Percentiles rank a stretch among this genome's conserved stretches.
Evolutionary conservation across 2,888 invertebrate genomes (phyloP).

Genomic region (Watsonalla cultraria): DNA sequence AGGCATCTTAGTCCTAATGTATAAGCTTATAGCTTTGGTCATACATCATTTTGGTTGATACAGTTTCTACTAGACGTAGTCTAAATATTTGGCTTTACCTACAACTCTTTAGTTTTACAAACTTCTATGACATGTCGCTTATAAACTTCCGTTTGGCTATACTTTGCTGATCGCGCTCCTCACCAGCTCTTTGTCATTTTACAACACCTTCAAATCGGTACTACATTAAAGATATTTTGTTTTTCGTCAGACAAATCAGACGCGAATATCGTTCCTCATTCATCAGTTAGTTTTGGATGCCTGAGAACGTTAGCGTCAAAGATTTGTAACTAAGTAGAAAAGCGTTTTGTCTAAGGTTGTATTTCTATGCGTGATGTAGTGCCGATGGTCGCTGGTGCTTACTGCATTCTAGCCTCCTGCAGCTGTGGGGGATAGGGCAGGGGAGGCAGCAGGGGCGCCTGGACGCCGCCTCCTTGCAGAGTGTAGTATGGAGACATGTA

Average conservation of each 20-base stretch:
- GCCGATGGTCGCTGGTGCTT: slow-evolving; percentile 31
- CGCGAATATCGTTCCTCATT: too few relatives aligned
- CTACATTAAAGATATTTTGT: not conserved
- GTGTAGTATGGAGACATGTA: slow-evolving; percentile 87
- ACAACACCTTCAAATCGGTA: slow-evolving; percentile 2
- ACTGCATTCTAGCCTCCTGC: slow-evolving; percentile 88
- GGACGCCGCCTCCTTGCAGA: slow-evolving; percentile 80
- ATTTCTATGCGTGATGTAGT: not conserved
- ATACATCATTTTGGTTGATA: slow-evolving; percentile 59
- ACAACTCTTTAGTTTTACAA: slow-evolving; percentile 26
- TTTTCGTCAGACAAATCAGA: too few relatives aligned
- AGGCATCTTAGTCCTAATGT: slow-evolving; percentile 37
- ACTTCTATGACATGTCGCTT: slow-evolving; percentile 5
- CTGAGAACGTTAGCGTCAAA: too few relatives aligned
- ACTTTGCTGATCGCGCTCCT: not conserved
- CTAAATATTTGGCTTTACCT: slow-evolving; percentile 59
- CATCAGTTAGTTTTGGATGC: too few relatives aligned
- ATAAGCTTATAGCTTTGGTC: slow-evolving; percentile 76
- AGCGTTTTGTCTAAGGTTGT: too few relatives aligned
- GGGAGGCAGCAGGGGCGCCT: slow-evolving; percentile 81
- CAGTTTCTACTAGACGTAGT: slow-evolving; percentile 42
- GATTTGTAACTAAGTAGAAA: too few relatives aligned
- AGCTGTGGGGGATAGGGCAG: slow-evolving; percentile 82
- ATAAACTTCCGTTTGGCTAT: not conserved
- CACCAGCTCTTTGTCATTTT: slow-evolving; percentile 8